phyloP scores from a whole-genome alignment of 2,888 invertebrate species.

The Diabrotica balteata region DNA sequence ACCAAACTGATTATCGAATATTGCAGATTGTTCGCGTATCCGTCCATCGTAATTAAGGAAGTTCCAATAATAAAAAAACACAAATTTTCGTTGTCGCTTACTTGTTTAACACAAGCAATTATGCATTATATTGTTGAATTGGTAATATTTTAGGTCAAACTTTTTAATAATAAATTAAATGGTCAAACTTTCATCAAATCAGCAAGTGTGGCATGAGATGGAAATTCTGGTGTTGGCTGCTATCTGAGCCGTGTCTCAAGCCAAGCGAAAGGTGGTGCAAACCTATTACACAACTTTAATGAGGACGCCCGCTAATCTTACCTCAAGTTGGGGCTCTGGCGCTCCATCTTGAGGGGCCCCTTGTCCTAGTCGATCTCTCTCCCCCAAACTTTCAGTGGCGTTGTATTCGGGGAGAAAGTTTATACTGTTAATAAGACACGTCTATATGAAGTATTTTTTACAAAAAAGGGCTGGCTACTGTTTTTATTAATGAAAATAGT shows the following conservation, averaged over 20 bases:
- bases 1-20: no score
- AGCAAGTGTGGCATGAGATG: constrained; percentile 2
- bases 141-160: no score
- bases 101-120: no score
- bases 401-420: constrained; percentile 27
- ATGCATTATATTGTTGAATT: no score
- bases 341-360: constrained; percentile 23
- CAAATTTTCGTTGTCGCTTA: no score
- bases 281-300: constrained; percentile 61
- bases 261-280: constrained; percentile 56
- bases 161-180: neutral
- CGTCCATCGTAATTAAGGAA: no score
- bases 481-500: no score
- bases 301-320: constrained; percentile 57
- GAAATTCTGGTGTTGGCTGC: constrained; percentile 10
- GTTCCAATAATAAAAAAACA: no score
- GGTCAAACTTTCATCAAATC: constrained; percentile 1
- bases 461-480: no score
- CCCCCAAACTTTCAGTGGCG: constrained; percentile 30
- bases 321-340: constrained; percentile 43
- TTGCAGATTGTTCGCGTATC: no score
- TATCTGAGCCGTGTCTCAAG: constrained; percentile 43
- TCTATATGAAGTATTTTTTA: no score
- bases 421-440: neutral
- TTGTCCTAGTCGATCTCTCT: constrained; percentile 31